phyloP scores from a whole-genome alignment of 2,113 vertebrate species.

The Aptenodytes forsteri region DNA sequence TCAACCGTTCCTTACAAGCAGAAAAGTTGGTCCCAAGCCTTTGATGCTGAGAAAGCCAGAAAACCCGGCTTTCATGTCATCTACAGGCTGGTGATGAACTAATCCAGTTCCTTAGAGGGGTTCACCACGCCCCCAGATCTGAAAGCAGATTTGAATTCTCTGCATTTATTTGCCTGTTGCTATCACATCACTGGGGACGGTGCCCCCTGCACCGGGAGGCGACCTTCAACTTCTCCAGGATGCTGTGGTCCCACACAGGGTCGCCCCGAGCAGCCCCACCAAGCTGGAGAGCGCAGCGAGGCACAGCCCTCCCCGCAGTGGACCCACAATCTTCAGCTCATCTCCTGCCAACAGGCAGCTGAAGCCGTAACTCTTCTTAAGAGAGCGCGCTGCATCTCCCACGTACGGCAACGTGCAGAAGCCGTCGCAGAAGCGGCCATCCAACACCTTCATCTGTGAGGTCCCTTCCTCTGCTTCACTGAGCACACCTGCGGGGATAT shows the following conservation, averaged over 20 bases:
- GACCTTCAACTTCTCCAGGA: neutral
- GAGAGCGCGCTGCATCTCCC: rapidly evolving
- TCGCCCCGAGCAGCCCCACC: rapidly evolving
- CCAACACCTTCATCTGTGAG: rapidly evolving
- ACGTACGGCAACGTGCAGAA: rapidly evolving
- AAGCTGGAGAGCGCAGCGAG: neutral
- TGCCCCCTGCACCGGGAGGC: neutral
- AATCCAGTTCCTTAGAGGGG: rapidly evolving
- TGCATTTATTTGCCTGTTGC: neutral
- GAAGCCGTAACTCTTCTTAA: rapidly evolving
- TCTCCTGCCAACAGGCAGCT: neutral
- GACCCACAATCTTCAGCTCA: rapidly evolving
- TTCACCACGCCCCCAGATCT: rapidly evolving
- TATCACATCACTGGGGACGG: neutral
- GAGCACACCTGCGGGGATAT: neutral
- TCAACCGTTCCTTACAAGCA: neutral
- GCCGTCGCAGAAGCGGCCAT: neutral
- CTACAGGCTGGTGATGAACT: neutral
- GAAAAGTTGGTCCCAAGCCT: neutral
- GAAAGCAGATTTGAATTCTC: neutral
- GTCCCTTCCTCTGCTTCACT: neutral
- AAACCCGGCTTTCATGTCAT: neutral
- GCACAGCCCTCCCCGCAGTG: neutral
- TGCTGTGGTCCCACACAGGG: neutral
- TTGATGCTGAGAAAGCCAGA: neutral